Conservation (phyloP, 2,797 vertebrate genomes). For the Morelia viridis region DNA sequence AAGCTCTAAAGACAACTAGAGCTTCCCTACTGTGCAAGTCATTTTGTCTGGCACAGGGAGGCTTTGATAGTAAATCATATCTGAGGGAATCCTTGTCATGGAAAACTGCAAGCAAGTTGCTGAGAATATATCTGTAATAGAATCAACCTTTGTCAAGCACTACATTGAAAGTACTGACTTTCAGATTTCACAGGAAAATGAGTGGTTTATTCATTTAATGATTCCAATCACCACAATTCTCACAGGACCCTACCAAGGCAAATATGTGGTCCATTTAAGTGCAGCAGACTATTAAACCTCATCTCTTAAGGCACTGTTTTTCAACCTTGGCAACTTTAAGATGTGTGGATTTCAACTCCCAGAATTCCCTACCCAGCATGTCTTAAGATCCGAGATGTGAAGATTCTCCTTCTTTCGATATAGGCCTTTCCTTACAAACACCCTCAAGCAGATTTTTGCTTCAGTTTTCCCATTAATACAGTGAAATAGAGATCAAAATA, state of each 20-base stretch:
- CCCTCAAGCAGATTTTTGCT: neutral
- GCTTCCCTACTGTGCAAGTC: neutral
- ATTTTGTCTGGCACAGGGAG: neutral
- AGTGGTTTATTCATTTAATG: constrained; percentile 7
- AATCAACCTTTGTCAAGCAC: neutral
- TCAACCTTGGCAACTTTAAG: neutral
- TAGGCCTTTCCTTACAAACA: neutral
- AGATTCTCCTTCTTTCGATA: neutral
- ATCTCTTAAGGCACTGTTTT: neutral
- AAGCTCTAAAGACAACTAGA: neutral
- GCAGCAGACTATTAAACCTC: neutral
- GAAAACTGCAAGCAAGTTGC: constrained; percentile 11
- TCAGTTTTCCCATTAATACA: neutral
- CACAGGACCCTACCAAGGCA: neutral
- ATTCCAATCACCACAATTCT: neutral
- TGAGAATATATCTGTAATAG: neutral
- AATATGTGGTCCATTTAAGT: constrained; percentile 18
- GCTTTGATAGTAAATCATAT: constrained; percentile 24
- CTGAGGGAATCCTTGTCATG: constrained; percentile 12
- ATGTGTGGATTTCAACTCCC: neutral
- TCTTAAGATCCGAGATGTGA: neutral
- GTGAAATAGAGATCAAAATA: neutral
- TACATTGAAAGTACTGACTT: neutral
- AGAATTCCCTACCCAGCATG: neutral
- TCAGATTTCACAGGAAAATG: constrained; percentile 9